Evolutionary conservation across 1,140 invertebrate species (phyloP), one percentile per base, ranked within the genome.

Genomic region (Ctenoplectra terminalis): DNA sequence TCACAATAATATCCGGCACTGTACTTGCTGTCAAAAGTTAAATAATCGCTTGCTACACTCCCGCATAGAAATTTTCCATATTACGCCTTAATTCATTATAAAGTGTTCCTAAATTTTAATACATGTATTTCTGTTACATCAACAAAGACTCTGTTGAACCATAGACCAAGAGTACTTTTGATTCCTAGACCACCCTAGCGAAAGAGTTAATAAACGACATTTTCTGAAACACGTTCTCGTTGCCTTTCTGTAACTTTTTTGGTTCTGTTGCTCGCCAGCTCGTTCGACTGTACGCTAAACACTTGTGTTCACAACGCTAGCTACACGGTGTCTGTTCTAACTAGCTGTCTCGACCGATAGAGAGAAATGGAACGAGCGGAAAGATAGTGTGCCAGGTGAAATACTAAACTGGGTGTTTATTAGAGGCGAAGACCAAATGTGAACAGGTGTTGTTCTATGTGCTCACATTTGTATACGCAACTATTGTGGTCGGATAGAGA

Each of bases 361-460:
- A 34, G 9, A 71, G 54, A 29, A n/a, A 17, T 13, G n/a, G 8
- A 31, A 50, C 64, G 64, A 23, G n/a, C 2, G 2, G 15, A 29
- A 15, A 50, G 63, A 76, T 58, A 70, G 29, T 43, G 31, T 69
- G 34, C 13, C 52, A 54, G n/a, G 66, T 43, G 69, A 73, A 29
- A 26, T 31, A 43, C 56, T 80, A 74, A 84, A 54, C 58, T 15
- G 56, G 13, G n/a, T 69, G n/a, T n/a, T n/a, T n/a, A n/a, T n/a
- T n/a, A n/a, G n/a, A n/a, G n/a, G n/a, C n/a, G n/a, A 37, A 71
- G 67, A 69, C 46, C 76, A 86, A 81, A 84, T 86, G 81, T 86
- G 84, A 84, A 86, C 84, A 86, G 82, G 66, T 84, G 84, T 78
- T 78, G 43, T 48, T 17, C 46, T 60, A 29, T 20, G 48, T 73